phyloP scores from a whole-genome alignment of 92 coral and sea anemone species.

The Zoanthus solanderi region DNA sequence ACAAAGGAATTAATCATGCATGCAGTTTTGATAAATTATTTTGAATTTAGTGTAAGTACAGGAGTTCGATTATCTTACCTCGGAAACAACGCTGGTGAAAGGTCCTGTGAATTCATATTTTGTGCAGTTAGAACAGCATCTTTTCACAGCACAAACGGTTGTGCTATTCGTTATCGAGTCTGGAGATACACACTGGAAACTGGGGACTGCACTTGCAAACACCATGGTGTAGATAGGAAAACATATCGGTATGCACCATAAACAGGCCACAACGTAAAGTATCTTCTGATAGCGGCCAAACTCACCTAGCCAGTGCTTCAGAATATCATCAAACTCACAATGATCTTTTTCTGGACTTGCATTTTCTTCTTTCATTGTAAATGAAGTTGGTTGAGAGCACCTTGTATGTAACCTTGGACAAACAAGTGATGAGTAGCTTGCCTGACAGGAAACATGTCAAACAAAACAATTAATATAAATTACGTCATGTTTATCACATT shows the following conservation, averaged over 20 bases:
- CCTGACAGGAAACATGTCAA: background rate
- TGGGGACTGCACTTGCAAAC: constrained; percentile 38
- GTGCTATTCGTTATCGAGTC: background rate
- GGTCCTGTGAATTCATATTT: constrained; percentile 64
- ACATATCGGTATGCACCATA: constrained; percentile 40
- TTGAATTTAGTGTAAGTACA: background rate
- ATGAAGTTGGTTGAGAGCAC: background rate
- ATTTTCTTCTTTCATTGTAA: constrained; percentile 7
- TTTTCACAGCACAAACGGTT: constrained; percentile 21
- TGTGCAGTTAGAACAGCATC: constrained; percentile 73
- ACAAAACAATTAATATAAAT: background rate
- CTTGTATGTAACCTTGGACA: background rate
- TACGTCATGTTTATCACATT: background rate
- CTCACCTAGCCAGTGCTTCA: constrained; percentile 30
- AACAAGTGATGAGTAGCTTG: background rate
- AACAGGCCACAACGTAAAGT: constrained; percentile 31
- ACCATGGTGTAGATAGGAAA: constrained; percentile 44
- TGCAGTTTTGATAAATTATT: background rate
- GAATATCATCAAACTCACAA: constrained; percentile 26
- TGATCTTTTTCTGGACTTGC: background rate
- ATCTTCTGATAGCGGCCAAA: constrained; percentile 42
- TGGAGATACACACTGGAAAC: constrained; percentile 20
- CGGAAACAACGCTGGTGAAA: constrained; percentile 83
- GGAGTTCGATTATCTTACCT: constrained; percentile 51
- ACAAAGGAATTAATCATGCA: background rate